Base-by-base conservation (phyloP, 2,888 invertebrate genomes). In the Tenthredo notha region DNA sequence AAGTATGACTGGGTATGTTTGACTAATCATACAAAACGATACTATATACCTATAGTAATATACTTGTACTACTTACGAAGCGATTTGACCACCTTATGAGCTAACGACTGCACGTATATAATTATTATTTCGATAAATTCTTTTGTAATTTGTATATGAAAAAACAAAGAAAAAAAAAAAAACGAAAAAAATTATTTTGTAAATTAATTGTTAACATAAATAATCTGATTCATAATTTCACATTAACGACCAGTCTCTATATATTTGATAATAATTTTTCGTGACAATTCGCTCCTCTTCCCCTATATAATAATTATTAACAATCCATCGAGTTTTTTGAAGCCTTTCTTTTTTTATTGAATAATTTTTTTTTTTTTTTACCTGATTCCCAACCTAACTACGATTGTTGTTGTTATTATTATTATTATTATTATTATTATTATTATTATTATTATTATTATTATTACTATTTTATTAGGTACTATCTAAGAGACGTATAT, bases 371-470 rank as follows among this genome's bases (percentile, higher is more conserved):
- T 54, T n/a, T 7, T 54, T 0, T 54, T 54, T n/a, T 7, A 1
- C 54, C 54, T 54, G 1, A 54, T 54, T 54, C 54, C 54, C n/a
- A 54, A 7, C 54, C n/a, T 54, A 54, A 54, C n/a, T 54, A 54
- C 7, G n/a, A n/a, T 54, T n/a, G 54, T 54, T 54, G 54, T 7
- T 54, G 54, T 54, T 54, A 7, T 50, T 50, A n/a, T 50, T 5
- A 50, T 5, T 50, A 50, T 50, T 50, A 18, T 50, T 18, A 50
- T 50, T 50, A 50, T 50, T 50, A 50, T 54, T 54, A 54, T 54
- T n/a, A 54, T n/a, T 54, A 54, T 54, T 7, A 90, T 91, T 90
- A 89, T 88, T 90, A 89, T 47, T 47, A 12, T 12, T 47, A 54
- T 54, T 90, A 89, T 47, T 47, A 12, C 15, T 47, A 47, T 47